Evolutionary conservation across 2,113 vertebrate species (phyloP).

Genomic region (Hemibagrus wyckioides): DNA sequence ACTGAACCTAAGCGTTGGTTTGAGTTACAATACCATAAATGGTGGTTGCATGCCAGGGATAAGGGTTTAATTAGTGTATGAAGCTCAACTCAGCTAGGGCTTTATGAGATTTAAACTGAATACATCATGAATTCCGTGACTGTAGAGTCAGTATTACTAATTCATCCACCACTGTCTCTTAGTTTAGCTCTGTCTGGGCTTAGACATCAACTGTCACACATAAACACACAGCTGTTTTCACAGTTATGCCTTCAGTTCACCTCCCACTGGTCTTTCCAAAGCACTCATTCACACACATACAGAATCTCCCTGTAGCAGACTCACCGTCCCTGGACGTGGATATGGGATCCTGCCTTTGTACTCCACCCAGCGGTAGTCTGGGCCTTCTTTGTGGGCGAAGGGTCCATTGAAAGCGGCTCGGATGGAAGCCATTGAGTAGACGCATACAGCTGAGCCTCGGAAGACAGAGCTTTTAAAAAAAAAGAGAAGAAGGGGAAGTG

Average conservation of each 20-base stretch:
- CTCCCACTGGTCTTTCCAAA: neutral
- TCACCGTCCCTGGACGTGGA: slow-evolving; percentile 81
- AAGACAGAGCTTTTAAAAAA: slow-evolving; percentile 74
- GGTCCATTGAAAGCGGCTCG: slow-evolving; percentile 83
- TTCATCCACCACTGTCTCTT: neutral
- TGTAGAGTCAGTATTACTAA: neutral
- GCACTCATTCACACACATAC: neutral
- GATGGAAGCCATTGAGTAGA: slow-evolving; percentile 80
- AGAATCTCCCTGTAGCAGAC: slow-evolving; percentile 44
- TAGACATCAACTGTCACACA: neutral
- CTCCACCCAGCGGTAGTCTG: slow-evolving; percentile 82
- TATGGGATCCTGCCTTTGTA: slow-evolving; percentile 83
- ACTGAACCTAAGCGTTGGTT: neutral
- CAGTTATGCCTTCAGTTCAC: neutral
- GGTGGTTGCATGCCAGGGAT: neutral
- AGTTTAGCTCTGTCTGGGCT: neutral
- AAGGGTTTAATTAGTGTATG: neutral
- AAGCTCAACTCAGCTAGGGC: neutral
- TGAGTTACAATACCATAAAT: neutral
- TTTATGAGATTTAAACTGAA: neutral
- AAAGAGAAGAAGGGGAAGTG: slow-evolving; percentile 36
- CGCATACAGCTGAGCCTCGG: slow-evolving; percentile 78
- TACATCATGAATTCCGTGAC: neutral
- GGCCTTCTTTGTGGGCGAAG: slow-evolving; percentile 82
- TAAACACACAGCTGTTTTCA: neutral